A percentile compares a stretch with the other conserved stretches of the same genome.
Evolutionary conservation across 2,797 vertebrate species (phyloP).

Genomic region (Anniella stebbinsi): DNA sequence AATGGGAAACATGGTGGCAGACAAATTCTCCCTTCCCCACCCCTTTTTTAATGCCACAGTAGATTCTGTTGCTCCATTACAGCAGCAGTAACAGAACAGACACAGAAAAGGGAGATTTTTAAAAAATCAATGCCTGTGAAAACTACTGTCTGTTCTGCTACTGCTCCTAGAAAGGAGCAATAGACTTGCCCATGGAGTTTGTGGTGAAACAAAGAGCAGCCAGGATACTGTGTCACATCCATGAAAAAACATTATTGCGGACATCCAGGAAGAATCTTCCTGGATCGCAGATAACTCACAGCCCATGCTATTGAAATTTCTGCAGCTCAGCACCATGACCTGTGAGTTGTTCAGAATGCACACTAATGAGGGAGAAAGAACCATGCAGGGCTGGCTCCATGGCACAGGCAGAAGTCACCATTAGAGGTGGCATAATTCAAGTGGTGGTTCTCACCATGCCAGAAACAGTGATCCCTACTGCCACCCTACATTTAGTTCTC

Average conservation of each 20-base stretch:
- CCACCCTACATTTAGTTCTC: no score
- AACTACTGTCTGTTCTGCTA: not conserved
- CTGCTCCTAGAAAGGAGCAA: not conserved
- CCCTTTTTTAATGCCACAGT: not conserved
- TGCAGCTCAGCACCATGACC: not conserved
- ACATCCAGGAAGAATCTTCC: not conserved
- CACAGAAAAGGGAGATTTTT: not conserved
- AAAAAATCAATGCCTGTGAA: not conserved
- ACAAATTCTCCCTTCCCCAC: not conserved
- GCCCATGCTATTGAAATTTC: not conserved
- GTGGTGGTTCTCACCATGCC: not conserved
- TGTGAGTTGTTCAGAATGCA: not conserved
- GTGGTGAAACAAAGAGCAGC: not conserved
- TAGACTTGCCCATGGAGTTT: not conserved
- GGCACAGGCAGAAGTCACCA: not conserved
- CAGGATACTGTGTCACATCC: not conserved
- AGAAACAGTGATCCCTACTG: not conserved
- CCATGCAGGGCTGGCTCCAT: not conserved
- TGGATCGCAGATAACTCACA: not conserved
- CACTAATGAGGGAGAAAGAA: no score
- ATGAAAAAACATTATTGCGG: not conserved
- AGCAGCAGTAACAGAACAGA: not conserved
- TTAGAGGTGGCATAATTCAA: not conserved
- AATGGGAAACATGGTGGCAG: not conserved
- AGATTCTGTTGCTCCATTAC: not conserved